Percentiles rank a stretch among this genome's conserved stretches.
Conservation (phyloP, 2,888 invertebrate species). For the Xestia ashworthii region DNA sequence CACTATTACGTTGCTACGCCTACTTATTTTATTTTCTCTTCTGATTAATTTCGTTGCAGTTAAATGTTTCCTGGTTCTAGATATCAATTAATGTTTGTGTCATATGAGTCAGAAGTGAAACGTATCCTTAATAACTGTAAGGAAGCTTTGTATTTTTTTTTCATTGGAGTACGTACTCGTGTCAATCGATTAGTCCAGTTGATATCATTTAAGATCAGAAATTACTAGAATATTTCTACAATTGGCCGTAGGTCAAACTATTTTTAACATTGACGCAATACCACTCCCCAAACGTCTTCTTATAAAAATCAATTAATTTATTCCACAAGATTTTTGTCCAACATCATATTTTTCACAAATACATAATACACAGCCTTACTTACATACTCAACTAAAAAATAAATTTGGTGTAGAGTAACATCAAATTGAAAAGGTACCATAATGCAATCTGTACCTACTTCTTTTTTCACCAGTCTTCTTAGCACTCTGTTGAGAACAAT, state of each 20-base stretch:
- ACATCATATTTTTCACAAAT: not conserved
- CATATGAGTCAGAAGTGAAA: not conserved
- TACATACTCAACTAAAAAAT: not conserved
- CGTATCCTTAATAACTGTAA: too few relatives aligned
- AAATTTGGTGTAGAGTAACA: not conserved
- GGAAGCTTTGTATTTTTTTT: not conserved
- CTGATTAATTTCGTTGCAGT: conserved; percentile 1
- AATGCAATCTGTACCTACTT: conserved; percentile 21
- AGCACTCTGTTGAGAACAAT: conserved; percentile 76
- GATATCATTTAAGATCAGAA: too few relatives aligned
- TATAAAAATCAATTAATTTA: not conserved
- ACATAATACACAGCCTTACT: not conserved
- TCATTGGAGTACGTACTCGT: not conserved
- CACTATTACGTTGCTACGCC: conserved; percentile 12
- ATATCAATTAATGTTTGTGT: not conserved
- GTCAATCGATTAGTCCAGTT: too few relatives aligned
- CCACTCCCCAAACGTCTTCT: not conserved
- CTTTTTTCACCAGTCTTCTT: conserved; percentile 43
- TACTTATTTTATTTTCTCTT: conserved; percentile 6
- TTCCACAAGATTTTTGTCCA: not conserved
- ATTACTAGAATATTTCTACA: too few relatives aligned
- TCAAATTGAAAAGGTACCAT: conserved; percentile 21
- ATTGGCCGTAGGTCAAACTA: too few relatives aligned
- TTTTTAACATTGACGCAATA: not conserved
- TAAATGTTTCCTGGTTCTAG: conserved; percentile 13